Conservation (phyloP, 2,113 vertebrate species). For the Ceratotherium simum region DNA sequence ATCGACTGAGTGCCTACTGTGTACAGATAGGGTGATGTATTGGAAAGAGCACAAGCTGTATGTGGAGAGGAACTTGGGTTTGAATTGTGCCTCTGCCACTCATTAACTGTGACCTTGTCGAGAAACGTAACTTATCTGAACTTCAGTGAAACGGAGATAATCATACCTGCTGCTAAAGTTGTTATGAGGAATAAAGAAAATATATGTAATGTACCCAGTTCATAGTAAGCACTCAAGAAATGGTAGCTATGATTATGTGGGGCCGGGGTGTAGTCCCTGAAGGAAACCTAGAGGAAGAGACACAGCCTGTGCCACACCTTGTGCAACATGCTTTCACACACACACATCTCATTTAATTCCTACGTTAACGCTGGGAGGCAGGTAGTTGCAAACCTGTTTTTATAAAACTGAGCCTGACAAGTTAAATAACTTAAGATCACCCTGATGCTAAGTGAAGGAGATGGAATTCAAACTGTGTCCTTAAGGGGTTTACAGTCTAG, state of each 20-base stretch:
- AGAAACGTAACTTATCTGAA: background rate
- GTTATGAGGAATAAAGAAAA: background rate
- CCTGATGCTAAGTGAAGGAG: background rate
- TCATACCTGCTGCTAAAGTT: background rate
- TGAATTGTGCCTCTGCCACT: background rate
- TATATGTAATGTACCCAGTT: background rate
- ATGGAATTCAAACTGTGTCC: background rate
- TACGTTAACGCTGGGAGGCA: background rate
- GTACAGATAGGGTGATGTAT: background rate
- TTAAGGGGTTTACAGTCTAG: background rate
- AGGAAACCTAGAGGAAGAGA: background rate
- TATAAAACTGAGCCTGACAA: conserved; percentile 31
- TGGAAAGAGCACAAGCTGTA: background rate
- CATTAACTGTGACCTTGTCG: background rate
- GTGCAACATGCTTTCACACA: background rate
- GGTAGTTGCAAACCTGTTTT: background rate
- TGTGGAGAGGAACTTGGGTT: background rate
- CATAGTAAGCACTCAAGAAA: background rate
- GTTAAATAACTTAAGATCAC: background rate
- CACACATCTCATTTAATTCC: background rate
- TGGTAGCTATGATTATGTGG: background rate
- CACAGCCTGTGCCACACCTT: background rate
- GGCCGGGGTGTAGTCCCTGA: background rate
- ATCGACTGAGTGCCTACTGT: background rate
- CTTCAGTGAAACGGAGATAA: background rate